Base-by-base conservation (phyloP, 2,113 vertebrate species). In the Heptranchias perlo region DNA sequence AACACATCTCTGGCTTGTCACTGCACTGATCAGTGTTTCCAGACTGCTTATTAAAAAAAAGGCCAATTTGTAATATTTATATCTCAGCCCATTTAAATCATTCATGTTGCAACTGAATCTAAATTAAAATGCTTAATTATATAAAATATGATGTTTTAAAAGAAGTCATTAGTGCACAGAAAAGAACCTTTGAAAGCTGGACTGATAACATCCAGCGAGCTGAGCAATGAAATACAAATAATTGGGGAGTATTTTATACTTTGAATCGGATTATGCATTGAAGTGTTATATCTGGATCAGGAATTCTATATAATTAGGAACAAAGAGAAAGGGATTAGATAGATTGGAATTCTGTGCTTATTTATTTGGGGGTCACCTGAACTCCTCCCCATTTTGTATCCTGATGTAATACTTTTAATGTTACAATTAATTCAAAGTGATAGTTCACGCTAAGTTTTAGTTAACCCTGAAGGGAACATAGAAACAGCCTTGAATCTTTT, bases 71-170 rank as follows among this genome's bases (percentile, higher is more conserved):
- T 69, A 69, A 95, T 52, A 95, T 69, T 95, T 69, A 69, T 69
- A 95, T 52, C 93, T 95, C 94, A 95, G 44, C 44, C 65, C 64
- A 62, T 64, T 95, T 95, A 35, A 95, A 69, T 95, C 94, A 69
- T 73, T 69, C 65, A 95, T 31, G 44, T 52, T 35, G 65, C 94
- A 69, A 67, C 62, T 31, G 64, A 95, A 69, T 95, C 10, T 95
- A 95, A 95, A 73, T 95, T 95, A 52, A 95, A 95, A 69, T 69
- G 65, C 94, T 73, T 69, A 95, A 73, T 69, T 69, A 95, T 69
- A 95, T 52, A 95, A 95, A 73, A 73, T 69, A 52, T 49, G 47
- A 95, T 95, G 65, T n/a, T 69, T 95, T 95, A 95, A 47, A 73
- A 69, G 11, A 52, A 69, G 94, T 73, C 94, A 69, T 73, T 67